phyloP scores from a whole-genome alignment of 2,797 vertebrate species.

The Florisuga fusca region DNA sequence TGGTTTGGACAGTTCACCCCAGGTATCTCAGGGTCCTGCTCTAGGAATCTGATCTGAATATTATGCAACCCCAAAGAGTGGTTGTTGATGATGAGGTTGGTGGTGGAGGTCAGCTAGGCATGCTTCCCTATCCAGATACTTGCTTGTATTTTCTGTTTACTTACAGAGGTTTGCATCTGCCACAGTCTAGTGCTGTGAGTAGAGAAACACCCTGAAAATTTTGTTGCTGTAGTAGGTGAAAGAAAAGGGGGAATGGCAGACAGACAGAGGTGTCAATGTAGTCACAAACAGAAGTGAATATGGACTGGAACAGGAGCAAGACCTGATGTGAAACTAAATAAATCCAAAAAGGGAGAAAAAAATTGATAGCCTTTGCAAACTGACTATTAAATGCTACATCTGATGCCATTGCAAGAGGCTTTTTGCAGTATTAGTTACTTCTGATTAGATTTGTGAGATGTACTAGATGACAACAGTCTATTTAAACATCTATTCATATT shows the following conservation, averaged over 20 bases:
- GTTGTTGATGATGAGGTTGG: neutral
- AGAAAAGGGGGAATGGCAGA: neutral
- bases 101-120: neutral
- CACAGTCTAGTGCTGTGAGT: neutral
- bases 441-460: conserved; percentile 49
- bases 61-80: neutral
- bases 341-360: neutral
- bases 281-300: neutral
- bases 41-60: neutral
- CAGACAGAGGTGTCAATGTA: neutral
- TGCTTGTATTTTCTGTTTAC: neutral
- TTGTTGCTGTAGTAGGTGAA: neutral
- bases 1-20: neutral
- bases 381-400: neutral
- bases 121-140: neutral
- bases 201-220: neutral
- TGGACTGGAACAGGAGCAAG: neutral
- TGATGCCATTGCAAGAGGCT: neutral
- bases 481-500: conserved; percentile 45
- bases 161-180: neutral
- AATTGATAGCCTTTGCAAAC: neutral
- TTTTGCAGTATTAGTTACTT: conserved; percentile 39
- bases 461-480: conserved; percentile 10
- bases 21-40: neutral
- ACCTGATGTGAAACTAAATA: neutral